Evolutionary conservation across 2,113 vertebrate species (phyloP).

Genomic region (Heterotilapia buettikoferi): DNA sequence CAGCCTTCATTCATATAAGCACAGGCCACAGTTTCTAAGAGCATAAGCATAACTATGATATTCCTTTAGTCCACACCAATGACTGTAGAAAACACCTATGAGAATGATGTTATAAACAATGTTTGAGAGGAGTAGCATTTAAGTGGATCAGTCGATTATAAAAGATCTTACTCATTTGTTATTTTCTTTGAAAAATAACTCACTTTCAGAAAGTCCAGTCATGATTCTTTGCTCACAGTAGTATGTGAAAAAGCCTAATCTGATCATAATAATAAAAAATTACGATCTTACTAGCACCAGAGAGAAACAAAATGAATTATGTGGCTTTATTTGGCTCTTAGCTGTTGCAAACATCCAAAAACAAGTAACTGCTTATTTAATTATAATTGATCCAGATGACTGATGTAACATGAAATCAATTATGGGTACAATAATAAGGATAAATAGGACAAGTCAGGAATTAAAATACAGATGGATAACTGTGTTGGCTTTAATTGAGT

Average conservation of each 20-base stretch:
- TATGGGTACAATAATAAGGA: not conserved
- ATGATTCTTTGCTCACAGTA: not conserved
- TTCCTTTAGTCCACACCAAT: not conserved
- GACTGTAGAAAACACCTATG: fast-evolving
- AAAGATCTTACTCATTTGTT: not conserved
- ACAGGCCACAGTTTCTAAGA: not conserved
- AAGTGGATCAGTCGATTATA: not conserved
- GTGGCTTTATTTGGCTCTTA: not conserved
- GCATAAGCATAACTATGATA: not conserved
- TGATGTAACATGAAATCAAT: not conserved
- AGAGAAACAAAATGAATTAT: not conserved
- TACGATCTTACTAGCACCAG: not conserved
- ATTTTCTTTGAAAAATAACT: not conserved
- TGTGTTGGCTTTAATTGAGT: not conserved
- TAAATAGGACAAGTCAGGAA: not conserved
- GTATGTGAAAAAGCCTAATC: not conserved
- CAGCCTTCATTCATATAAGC: not conserved
- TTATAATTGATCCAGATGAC: not conserved
- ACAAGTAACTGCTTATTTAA: not conserved
- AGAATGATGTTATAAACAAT: not conserved
- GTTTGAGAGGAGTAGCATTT: not conserved
- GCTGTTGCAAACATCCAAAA: not conserved
- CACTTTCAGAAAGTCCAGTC: not conserved
- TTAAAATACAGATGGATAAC: not conserved
- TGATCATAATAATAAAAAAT: not conserved